Evolutionary conservation across 2,888 invertebrate genomes (phyloP).

Genomic region (Volucella bombylans): DNA sequence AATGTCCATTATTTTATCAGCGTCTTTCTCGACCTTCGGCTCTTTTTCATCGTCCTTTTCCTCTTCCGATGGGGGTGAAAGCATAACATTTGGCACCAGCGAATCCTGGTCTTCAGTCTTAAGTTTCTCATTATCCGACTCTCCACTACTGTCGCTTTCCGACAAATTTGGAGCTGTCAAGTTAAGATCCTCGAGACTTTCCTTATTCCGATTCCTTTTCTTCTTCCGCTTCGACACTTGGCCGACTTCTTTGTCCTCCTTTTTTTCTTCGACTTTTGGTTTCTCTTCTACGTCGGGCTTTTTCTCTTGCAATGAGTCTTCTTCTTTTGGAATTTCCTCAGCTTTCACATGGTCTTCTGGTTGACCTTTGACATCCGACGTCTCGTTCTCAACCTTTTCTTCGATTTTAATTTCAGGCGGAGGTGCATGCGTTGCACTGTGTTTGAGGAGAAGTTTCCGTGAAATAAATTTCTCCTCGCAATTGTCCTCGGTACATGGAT

Average conservation of each 20-base stretch:
- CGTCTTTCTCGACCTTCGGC: conserved; percentile 54
- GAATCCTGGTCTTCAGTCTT: conserved; percentile 75
- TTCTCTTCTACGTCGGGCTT: conserved; percentile 43
- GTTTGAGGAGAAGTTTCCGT: conserved; percentile 89
- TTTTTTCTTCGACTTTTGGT: conserved; percentile 57
- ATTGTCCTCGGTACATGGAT: conserved; percentile 87
- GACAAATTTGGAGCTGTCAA: conserved; percentile 92
- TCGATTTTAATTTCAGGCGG: conserved; percentile 39
- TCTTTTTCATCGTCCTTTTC: conserved; percentile 78
- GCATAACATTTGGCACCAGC: conserved; percentile 79
- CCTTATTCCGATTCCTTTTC: conserved; percentile 80
- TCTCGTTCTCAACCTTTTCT: conserved; percentile 44
- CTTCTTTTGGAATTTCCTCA: conserved; percentile 34
- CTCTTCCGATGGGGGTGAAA: conserved; percentile 80
- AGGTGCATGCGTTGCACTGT: conserved; percentile 85
- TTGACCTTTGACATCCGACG: conserved; percentile 30
- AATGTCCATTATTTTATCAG: conserved; percentile 78
- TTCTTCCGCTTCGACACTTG: conserved; percentile 80
- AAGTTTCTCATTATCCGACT: conserved; percentile 79
- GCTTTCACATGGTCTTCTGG: conserved; percentile 30
- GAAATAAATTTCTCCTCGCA: conserved; percentile 92
- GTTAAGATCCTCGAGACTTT: conserved; percentile 85
- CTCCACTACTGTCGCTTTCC: conserved; percentile 91
- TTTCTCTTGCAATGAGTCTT: conserved; percentile 13
- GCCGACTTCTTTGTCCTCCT: conserved; percentile 35